Percentiles rank a stretch among this genome's conserved stretches.
Evolutionary conservation across 2,113 vertebrate species (phyloP).

Genomic region (Semicossyphus pulcher): DNA sequence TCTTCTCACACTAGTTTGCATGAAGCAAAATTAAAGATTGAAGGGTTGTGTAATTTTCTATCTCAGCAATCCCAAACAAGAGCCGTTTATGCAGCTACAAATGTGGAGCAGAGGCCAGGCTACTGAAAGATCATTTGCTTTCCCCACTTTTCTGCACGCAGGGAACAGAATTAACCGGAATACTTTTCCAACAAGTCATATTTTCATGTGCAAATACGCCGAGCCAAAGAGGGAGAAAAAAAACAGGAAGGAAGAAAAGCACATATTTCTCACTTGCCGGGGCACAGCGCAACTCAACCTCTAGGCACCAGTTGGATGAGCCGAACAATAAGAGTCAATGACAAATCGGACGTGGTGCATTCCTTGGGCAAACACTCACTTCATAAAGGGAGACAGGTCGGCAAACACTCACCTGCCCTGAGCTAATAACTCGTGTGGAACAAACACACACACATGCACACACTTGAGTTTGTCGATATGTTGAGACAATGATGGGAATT

Average conservation of each 20-base stretch:
- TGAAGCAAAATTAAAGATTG: slow-evolving; percentile 13
- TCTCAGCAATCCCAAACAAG: slow-evolving; percentile 29
- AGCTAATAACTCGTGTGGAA: slow-evolving; percentile 68
- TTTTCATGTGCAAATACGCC: slow-evolving; percentile 41
- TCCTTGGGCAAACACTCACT: slow-evolving; percentile 74
- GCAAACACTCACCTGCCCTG: slow-evolving; percentile 81
- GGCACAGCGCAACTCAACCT: slow-evolving; percentile 53
- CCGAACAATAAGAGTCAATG: slow-evolving; percentile 69
- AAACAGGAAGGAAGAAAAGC: slow-evolving; percentile 54
- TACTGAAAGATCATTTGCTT: slow-evolving; percentile 13
- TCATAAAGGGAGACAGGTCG: slow-evolving; percentile 72
- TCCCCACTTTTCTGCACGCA: slow-evolving; percentile 2
- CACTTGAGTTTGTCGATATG: slow-evolving; percentile 40
- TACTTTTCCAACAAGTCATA: slow-evolving; percentile 44
- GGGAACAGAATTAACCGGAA: slow-evolving; percentile 9
- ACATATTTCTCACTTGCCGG: slow-evolving; percentile 66
- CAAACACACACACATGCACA: slow-evolving; percentile 31
- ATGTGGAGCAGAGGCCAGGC: slow-evolving; percentile 21
- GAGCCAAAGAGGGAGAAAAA: slow-evolving; percentile 22
- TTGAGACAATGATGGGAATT: slow-evolving; percentile 40
- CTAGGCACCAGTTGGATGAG: slow-evolving; percentile 67
- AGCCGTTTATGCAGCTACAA: slow-evolving; percentile 20
- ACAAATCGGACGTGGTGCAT: slow-evolving; percentile 77
- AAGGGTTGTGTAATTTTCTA: slow-evolving; percentile 28
- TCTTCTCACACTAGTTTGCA: slow-evolving; percentile 13